Evolutionary conservation across 2,113 vertebrate genomes (phyloP).

Genomic region (Callipepla californica): DNA sequence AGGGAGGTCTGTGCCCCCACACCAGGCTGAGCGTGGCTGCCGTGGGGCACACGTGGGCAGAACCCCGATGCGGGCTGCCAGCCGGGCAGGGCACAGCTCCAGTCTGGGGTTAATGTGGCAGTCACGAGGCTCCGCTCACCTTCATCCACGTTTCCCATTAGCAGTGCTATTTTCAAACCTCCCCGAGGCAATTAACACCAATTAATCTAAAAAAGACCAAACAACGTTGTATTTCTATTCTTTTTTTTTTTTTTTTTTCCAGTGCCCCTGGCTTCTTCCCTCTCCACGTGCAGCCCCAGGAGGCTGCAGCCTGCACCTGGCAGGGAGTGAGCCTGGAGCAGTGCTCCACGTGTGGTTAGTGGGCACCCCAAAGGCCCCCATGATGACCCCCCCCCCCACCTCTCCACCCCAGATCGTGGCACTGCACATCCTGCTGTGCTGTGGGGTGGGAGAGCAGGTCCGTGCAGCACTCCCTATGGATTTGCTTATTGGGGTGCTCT

Average conservation of each 20-base stretch:
- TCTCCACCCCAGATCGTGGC: fast-evolving
- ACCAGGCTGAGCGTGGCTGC: neutral
- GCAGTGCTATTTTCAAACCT: conserved; percentile 36
- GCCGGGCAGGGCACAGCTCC: too few relatives aligned
- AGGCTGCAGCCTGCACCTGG: neutral
- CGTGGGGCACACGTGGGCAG: neutral
- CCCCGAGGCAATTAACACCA: conserved; percentile 41
- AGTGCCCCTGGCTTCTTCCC: neutral
- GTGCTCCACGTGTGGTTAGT: fast-evolving
- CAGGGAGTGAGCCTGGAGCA: neutral
- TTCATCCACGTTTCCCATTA: neutral
- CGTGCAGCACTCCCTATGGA: neutral
- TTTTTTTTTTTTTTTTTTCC: neutral
- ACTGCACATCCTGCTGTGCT: neutral
- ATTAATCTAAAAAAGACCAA: conserved; percentile 38
- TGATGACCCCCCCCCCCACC: neutral
- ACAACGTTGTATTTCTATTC: neutral
- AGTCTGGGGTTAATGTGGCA: neutral
- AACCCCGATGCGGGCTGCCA: neutral
- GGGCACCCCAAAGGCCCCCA: neutral
- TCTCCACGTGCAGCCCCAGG: neutral
- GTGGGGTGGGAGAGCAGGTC: fast-evolving
- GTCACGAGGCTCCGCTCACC: neutral
- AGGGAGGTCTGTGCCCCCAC: neutral
- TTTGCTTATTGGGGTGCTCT: neutral